A percentile compares a stretch with the other conserved stretches of the same genome.
Evolutionary conservation across 23 tunicate genomes (phyloP).

Genomic region (Styela clava): DNA sequence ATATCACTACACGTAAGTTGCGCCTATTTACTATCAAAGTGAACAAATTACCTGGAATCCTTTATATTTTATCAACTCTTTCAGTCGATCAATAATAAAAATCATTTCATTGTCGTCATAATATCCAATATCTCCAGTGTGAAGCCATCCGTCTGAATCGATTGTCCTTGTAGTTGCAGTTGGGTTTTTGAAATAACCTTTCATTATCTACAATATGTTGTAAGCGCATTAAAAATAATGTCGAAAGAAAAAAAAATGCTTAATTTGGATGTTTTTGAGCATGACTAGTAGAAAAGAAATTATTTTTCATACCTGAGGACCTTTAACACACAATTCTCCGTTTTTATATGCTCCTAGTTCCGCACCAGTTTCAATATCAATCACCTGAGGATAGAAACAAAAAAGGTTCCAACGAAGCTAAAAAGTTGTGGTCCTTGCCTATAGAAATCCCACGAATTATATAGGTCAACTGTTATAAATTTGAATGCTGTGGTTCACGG

Average conservation of each 20-base stretch:
- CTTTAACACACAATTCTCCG: slow-evolving; percentile 77
- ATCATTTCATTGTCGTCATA: slow-evolving; percentile 62
- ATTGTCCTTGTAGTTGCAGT: slow-evolving; percentile 34
- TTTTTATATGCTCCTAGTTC: slow-evolving; percentile 48
- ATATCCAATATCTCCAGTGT: slow-evolving; percentile 89
- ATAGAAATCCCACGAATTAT: no score
- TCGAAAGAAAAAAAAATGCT: no score
- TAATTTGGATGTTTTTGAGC: no score
- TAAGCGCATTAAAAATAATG: no score
- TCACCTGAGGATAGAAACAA: slow-evolving; percentile 26
- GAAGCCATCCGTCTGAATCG: slow-evolving; percentile 81
- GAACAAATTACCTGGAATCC: slow-evolving; percentile 76
- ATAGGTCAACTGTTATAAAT: no score
- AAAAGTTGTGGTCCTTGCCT: no score
- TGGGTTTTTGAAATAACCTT: slow-evolving; percentile 56
- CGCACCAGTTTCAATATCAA: slow-evolving; percentile 36
- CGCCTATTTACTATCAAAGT: not conserved
- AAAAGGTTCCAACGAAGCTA: no score
- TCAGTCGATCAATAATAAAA: slow-evolving; percentile 71
- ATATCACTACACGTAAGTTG: not conserved
- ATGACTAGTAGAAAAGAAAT: no score
- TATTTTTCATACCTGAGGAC: slow-evolving; percentile 74
- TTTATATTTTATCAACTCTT: slow-evolving; percentile 80
- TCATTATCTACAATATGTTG: slow-evolving; percentile 38
- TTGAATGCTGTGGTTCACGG: no score